Evolutionary conservation across 2,113 vertebrate genomes (phyloP).

Genomic region (Regulus satrapa): DNA sequence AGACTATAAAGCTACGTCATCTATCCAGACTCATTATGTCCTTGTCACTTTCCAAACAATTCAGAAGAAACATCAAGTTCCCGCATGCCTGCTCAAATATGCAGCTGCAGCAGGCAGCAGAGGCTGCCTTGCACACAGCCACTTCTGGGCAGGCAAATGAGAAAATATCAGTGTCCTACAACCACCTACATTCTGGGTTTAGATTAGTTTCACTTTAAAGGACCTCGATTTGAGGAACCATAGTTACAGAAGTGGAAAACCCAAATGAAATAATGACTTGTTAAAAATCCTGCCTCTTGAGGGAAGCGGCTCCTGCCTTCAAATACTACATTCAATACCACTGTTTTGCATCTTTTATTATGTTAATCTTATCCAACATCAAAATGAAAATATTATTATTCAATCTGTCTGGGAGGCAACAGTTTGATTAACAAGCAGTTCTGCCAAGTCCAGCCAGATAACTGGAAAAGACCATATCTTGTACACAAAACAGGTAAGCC

Average conservation of each 20-base stretch:
- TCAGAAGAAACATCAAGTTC: background rate
- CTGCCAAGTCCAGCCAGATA: background rate
- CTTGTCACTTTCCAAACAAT: background rate
- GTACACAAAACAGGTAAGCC: background rate
- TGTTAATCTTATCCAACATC: background rate
- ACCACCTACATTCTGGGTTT: background rate
- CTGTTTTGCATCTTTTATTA: background rate
- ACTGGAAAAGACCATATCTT: background rate
- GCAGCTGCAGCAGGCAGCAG: accelerated
- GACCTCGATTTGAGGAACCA: background rate
- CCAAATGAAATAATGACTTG: background rate
- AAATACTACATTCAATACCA: background rate
- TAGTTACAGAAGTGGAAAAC: background rate
- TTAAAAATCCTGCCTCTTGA: background rate
- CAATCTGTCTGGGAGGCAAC: background rate
- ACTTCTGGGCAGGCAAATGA: background rate
- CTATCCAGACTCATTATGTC: background rate
- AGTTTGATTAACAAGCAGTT: background rate
- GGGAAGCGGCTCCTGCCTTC: background rate
- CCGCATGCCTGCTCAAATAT: background rate
- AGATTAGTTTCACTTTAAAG: background rate
- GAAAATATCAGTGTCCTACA: background rate
- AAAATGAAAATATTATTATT: background rate
- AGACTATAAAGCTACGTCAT: background rate
- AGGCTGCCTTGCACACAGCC: background rate